phyloP scores from a whole-genome alignment of 2,797 vertebrate species.

The Enteromius trimaculatus region DNA sequence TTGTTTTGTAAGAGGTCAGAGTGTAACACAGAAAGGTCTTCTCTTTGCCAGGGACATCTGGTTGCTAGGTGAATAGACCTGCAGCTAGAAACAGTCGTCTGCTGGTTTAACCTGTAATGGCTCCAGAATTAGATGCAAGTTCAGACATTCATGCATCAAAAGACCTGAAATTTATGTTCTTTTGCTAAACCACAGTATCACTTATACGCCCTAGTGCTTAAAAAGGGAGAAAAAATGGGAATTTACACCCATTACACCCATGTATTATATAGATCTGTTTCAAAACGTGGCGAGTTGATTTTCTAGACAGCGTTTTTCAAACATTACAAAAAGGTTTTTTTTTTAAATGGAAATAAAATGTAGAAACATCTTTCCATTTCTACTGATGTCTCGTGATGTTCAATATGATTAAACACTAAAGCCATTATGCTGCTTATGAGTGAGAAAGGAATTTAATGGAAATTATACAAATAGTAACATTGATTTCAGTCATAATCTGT shows the following conservation, averaged over 20 bases:
- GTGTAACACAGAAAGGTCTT: conserved; percentile 59
- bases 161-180: conserved; percentile 50
- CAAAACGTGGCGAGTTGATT: not conserved
- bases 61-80: conserved; percentile 61
- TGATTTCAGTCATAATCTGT: not conserved
- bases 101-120: conserved; percentile 57
- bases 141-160: conserved; percentile 54
- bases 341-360: not conserved
- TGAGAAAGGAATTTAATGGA: not conserved
- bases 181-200: conserved; percentile 49
- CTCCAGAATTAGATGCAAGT: conserved; percentile 55
- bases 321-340: not conserved
- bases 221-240: not conserved
- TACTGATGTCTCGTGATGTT: not conserved
- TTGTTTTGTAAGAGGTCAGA: conserved; percentile 66
- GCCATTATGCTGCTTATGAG: not conserved
- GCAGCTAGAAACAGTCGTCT: conserved; percentile 47
- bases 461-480: not conserved
- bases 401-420: not conserved
- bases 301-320: not conserved
- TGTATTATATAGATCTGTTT: not conserved
- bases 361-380: not conserved
- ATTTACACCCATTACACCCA: not conserved
- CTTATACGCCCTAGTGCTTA: not conserved
- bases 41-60: conserved; percentile 68